Percentiles rank a stretch among this genome's conserved stretches.
Conservation (phyloP, 2,113 vertebrate genomes). For the Heterotilapia buettikoferi region DNA sequence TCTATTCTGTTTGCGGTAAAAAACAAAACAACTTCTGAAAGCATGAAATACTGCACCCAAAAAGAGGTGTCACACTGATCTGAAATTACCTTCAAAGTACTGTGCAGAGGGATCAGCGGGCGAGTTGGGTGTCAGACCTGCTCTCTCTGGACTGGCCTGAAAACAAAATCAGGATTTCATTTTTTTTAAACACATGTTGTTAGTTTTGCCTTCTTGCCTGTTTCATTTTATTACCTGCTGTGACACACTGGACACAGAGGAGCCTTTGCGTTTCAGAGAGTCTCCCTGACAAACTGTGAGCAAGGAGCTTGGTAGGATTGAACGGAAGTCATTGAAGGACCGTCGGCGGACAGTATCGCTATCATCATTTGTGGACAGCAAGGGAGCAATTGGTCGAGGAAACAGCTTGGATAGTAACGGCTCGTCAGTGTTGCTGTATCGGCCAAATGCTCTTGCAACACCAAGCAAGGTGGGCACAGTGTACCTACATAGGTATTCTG, state of each 20-base stretch:
- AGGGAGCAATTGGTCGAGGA: conserved; percentile 75
- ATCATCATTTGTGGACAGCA: conserved; percentile 72
- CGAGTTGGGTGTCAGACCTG: conserved; percentile 79
- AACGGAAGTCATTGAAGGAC: conserved; percentile 96
- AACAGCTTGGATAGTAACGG: conserved; percentile 92
- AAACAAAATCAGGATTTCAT: not conserved
- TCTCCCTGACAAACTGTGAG: conserved; percentile 87
- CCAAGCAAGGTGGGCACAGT: conserved; percentile 88
- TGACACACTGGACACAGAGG: conserved; percentile 81
- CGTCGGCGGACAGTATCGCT: conserved; percentile 78
- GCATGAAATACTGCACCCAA: not conserved
- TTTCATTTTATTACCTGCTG: conserved; percentile 72
- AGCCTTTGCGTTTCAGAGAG: conserved; percentile 80
- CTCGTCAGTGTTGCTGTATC: conserved; percentile 91
- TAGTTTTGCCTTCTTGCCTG: not conserved
- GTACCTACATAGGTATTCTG: conserved; percentile 90
- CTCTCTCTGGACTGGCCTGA: conserved; percentile 91
- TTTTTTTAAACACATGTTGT: not conserved
- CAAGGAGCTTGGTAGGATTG: conserved; percentile 91
- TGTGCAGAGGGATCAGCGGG: conserved; percentile 83
- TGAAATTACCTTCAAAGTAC: conserved; percentile 88
- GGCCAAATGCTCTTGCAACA: conserved; percentile 88
- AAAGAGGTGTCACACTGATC: not conserved
- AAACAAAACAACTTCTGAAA: not conserved
- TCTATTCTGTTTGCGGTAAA: not conserved